These are phyloP conservation scores for Agrochola lychnidis DNA, from an alignment of 2,888 invertebrate genomes.

Conservation along the genomic window DNA sequence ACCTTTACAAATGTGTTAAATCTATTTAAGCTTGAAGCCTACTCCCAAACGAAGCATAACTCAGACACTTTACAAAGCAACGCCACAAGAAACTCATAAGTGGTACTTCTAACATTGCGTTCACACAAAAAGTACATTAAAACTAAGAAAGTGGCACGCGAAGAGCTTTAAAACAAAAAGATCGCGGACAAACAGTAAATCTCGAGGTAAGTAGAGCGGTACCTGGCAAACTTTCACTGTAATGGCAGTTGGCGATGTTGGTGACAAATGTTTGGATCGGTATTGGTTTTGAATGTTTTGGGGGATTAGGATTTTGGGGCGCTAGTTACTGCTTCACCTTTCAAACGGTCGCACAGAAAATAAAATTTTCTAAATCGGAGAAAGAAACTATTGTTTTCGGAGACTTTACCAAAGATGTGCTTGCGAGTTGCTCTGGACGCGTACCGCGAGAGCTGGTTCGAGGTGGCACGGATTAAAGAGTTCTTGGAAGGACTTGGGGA, in stretches of 20 bases:
- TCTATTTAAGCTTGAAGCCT: constrained; percentile 14
- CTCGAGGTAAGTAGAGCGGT: constrained; percentile 56
- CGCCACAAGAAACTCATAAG: constrained; percentile 55
- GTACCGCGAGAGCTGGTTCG: no score
- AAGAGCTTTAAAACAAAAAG: constrained; percentile 64
- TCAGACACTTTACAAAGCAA: constrained; percentile 29
- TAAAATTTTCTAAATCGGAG: neutral
- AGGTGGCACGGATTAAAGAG: neutral
- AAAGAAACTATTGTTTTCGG: neutral
- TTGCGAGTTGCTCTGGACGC: no score
- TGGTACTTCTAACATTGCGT: constrained; percentile 57
- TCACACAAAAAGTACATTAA: constrained; percentile 69
- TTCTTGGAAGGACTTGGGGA: neutral
- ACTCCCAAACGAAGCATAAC: constrained; percentile 17
- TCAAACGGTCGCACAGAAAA: neutral
- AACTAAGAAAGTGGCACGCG: constrained; percentile 57
- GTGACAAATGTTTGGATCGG: constrained; percentile 55
- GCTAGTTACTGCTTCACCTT: neutral
- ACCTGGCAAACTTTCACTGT: constrained; percentile 60
- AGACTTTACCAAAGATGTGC: neutral
- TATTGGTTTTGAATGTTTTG: constrained; percentile 34
- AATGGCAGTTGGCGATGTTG: constrained; percentile 53
- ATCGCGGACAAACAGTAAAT: constrained; percentile 62
- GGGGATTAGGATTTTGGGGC: constrained; percentile 7
- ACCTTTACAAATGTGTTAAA: neutral